Evolutionary conservation across 2,888 invertebrate species (phyloP).

Genomic region (Drosophila buzzatii): DNA sequence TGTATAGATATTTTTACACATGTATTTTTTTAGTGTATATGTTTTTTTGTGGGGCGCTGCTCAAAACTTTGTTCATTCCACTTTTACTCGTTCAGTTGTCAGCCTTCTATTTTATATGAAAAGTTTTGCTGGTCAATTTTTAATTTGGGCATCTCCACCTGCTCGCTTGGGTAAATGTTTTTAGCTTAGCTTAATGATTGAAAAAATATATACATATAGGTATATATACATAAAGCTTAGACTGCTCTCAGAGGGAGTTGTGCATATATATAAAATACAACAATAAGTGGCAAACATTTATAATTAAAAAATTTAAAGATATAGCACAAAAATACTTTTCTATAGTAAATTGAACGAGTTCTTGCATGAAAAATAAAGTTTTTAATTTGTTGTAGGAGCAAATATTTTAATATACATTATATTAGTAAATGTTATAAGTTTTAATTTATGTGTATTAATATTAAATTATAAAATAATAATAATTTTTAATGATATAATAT

Average conservation of each 20-base stretch:
- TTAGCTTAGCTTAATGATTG: conserved; percentile 15
- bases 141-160: conserved; percentile 33
- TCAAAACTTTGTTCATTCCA: conserved; percentile 34
- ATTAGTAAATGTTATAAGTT: no score
- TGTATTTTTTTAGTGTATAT: conserved; percentile 9
- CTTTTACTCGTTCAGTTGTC: conserved; percentile 25
- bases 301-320: neutral
- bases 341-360: neutral
- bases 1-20: neutral
- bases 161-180: conserved; percentile 14
- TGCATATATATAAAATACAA: neutral
- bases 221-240: neutral
- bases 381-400: no score
- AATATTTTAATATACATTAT: neutral
- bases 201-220: neutral
- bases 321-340: neutral
- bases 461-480: no score
- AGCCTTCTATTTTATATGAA: conserved; percentile 48
- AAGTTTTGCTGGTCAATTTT: conserved; percentile 61
- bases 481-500: neutral
- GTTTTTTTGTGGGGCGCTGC: neutral
- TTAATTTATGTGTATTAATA: no score
- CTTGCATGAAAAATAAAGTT: neutral
- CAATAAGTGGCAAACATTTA: neutral
- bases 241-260: neutral